Percentiles rank a stretch among this genome's conserved stretches.
Evolutionary conservation across 2,113 vertebrate genomes (phyloP).

Genomic region (Coturnix japonica): DNA sequence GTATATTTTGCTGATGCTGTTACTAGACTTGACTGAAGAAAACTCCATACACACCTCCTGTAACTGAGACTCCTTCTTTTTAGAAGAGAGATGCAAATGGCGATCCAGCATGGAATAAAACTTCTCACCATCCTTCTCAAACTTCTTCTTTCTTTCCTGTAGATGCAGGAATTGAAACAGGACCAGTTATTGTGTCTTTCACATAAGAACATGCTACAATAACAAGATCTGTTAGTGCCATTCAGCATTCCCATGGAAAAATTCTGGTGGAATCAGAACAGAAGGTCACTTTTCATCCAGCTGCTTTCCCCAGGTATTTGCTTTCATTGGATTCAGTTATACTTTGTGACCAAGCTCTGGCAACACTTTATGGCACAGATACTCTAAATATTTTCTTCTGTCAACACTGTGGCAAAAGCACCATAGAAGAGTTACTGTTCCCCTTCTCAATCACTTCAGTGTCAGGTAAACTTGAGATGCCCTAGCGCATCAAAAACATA

Average conservation of each 20-base stretch:
- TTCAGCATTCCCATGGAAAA: neutral
- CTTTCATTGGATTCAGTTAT: neutral
- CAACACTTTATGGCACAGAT: neutral
- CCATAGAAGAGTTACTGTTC: accelerated
- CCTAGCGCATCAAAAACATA: neutral
- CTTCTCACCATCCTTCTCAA: constrained; percentile 96
- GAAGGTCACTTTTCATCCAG: neutral
- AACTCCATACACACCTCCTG: constrained; percentile 84
- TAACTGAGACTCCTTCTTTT: constrained; percentile 95
- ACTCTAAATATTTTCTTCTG: neutral
- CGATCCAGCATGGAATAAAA: constrained; percentile 96
- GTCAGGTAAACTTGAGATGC: neutral
- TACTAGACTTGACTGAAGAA: neutral
- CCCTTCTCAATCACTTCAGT: neutral
- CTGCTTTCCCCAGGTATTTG: neutral
- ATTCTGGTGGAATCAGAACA: neutral
- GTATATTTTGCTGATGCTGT: neutral
- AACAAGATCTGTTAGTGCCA: neutral
- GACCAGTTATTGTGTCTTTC: neutral
- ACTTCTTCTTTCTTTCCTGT: constrained; percentile 95
- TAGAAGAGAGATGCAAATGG: constrained; percentile 91
- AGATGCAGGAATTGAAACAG: constrained; percentile 31
- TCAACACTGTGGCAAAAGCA: neutral
- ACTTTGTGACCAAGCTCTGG: neutral
- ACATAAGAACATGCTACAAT: neutral